Base-by-base conservation (phyloP, 2,888 invertebrate species). In the Melanotus villosus region DNA sequence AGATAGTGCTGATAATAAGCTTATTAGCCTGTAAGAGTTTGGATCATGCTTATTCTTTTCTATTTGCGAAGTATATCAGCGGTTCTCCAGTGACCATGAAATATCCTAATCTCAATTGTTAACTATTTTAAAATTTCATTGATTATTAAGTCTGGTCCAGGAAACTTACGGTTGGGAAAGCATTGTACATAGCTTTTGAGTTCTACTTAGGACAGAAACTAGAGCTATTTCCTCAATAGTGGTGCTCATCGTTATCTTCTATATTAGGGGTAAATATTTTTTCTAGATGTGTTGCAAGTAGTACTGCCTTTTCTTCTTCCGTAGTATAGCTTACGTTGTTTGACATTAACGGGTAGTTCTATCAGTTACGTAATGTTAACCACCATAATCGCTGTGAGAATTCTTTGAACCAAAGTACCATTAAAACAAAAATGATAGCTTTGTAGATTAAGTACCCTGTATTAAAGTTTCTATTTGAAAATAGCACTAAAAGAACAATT, bases 71-170 rank as follows among this genome's bases (percentile, higher is more conserved):
- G 34, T 34, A 38, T 38, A 21, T 12, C 26, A 12, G 56, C 58
- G 1, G 21, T 58, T 58, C 16, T 58, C 58, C 43, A 58, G n/a
- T 21, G 58, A 21, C 18, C 12, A 34, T 21, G 58, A 12, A 41
- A 58, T 58, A 18, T 16, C 43, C 43, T 43, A 43, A 18, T 43
- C 43, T 14, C 18, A 43, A 9, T 36, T 9, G 36, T 36, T 5
- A 36, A 36, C 10, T n/a, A 5, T 36, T 36, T 36, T 36, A 36
- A 36, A 10, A 36, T 36, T 36, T 7, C 36, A n/a, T 36, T 36
- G n/a, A 10, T 36, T 36, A 36, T 36, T 36, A 36, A 5, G 36
- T 36, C 36, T 6, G 36, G n/a, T 9, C 26, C 26, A 5, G 26
- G 26, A 26, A 7, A 26, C 26, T 26, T 26, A 26, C 26, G 26